Evolutionary conservation across 1,140 invertebrate species (phyloP).

Genomic region (Papilio machaon): DNA sequence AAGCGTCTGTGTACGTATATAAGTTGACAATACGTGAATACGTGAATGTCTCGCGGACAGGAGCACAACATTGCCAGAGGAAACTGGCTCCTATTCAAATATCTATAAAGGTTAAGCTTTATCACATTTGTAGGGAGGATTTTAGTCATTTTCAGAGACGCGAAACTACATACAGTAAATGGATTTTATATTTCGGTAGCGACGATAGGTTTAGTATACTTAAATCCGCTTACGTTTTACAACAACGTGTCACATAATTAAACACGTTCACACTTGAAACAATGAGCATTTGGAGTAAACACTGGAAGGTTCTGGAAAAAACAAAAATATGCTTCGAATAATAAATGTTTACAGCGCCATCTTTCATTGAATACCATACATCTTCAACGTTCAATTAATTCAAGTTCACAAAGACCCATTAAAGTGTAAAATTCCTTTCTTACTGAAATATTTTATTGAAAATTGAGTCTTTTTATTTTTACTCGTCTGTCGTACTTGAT

Average conservation of each 20-base stretch:
- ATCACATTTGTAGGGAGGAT: background rate
- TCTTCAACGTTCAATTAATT: no score
- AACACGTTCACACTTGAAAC: background rate
- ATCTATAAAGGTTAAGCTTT: background rate
- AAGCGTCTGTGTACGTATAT: conserved; percentile 45
- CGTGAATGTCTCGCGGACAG: conserved; percentile 35
- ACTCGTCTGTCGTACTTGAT: background rate
- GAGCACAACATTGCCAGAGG: conserved; percentile 24
- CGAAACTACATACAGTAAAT: conserved; percentile 31
- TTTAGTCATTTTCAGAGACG: conserved; percentile 33
- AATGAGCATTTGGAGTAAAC: background rate
- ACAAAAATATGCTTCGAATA: background rate
- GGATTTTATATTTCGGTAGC: background rate
- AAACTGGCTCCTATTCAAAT: conserved; percentile 35
- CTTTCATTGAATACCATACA: background rate
- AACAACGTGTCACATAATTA: background rate
- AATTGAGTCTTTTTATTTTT: no score
- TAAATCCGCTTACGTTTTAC: conserved; percentile 20
- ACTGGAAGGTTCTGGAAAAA: background rate
- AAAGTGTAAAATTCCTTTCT: background rate
- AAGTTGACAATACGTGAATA: conserved; percentile 42
- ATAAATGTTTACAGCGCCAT: background rate
- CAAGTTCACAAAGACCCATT: background rate
- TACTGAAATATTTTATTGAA: background rate
- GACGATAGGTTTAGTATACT: conserved; percentile 1